Evolutionary conservation across 2,113 vertebrate genomes (phyloP).

Genomic region (Protomyctophum bolini): DNA sequence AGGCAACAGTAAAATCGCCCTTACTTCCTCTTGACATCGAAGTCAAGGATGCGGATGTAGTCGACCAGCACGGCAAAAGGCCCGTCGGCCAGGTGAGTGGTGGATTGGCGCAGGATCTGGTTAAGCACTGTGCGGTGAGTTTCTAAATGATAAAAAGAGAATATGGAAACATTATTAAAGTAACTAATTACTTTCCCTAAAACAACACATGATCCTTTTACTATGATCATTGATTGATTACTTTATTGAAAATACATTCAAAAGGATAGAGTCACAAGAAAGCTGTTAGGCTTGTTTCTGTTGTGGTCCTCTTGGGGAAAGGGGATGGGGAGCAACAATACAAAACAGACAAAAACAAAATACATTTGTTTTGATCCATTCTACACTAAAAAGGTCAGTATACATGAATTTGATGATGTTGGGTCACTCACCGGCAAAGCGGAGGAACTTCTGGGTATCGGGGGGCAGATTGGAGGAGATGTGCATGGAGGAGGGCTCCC

Average conservation of each 20-base stretch:
- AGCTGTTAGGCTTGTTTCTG: too few relatives aligned
- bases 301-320: too few relatives aligned
- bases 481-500: conserved; percentile 93
- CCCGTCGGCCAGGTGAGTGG: conserved; percentile 92
- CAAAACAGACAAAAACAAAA: too few relatives aligned
- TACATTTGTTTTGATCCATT: too few relatives aligned
- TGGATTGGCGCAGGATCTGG: conserved; percentile 94
- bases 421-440: conserved; percentile 85
- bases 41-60: conserved; percentile 94
- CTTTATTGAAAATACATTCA: too few relatives aligned
- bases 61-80: conserved; percentile 96
- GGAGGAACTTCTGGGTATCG: conserved; percentile 93
- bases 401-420: neutral
- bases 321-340: too few relatives aligned
- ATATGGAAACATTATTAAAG: neutral
- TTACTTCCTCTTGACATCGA: conserved; percentile 95
- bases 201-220: neutral
- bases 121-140: conserved; percentile 95
- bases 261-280: too few relatives aligned
- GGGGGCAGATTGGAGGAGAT: conserved; percentile 94
- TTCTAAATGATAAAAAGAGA: conserved; percentile 71
- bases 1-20: conserved; percentile 30
- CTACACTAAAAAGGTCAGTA: too few relatives aligned
- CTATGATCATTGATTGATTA: neutral
- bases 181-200: neutral